These are phyloP conservation scores for Amblyraja radiata DNA, from an alignment of 2,797 vertebrate genomes.

Conservation along the genomic window DNA sequence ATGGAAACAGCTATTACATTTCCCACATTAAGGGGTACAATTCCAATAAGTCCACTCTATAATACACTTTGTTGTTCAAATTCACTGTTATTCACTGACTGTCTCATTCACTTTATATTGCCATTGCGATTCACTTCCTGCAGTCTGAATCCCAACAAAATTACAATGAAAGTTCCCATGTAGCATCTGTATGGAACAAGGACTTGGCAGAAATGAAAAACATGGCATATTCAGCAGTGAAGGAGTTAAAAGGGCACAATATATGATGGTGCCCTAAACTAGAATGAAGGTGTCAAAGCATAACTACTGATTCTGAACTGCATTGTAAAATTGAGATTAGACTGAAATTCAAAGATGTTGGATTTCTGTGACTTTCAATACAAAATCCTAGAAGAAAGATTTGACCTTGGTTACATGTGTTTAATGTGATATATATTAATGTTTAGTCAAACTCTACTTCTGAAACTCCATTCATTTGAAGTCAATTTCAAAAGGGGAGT, in stretches of 20 bases:
- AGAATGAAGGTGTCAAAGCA: constrained; percentile 34
- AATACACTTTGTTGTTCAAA: constrained; percentile 25
- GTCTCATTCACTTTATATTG: constrained; percentile 20
- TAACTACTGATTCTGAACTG: constrained; percentile 1
- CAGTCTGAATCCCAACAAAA: background rate
- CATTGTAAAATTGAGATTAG: background rate
- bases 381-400: background rate
- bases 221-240: constrained; percentile 2
- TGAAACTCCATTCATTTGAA: no score
- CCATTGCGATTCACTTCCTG: constrained; percentile 13
- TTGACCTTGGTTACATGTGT: background rate
- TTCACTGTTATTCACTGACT: background rate
- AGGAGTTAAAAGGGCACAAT: constrained; percentile 14
- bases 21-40: constrained; percentile 14
- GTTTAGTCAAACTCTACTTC: no score
- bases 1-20: constrained; percentile 10
- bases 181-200: background rate
- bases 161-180: background rate
- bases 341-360: constrained; percentile 29
- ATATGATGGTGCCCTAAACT: background rate
- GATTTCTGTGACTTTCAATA: background rate
- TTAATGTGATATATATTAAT: no score
- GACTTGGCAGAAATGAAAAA: background rate
- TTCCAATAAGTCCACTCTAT: constrained; percentile 5
- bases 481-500: no score